Percentiles rank a stretch among this genome's conserved stretches.
phyloP scores from a whole-genome alignment of 1,140 invertebrate genomes.

The Psilanteris sp. region DNA sequence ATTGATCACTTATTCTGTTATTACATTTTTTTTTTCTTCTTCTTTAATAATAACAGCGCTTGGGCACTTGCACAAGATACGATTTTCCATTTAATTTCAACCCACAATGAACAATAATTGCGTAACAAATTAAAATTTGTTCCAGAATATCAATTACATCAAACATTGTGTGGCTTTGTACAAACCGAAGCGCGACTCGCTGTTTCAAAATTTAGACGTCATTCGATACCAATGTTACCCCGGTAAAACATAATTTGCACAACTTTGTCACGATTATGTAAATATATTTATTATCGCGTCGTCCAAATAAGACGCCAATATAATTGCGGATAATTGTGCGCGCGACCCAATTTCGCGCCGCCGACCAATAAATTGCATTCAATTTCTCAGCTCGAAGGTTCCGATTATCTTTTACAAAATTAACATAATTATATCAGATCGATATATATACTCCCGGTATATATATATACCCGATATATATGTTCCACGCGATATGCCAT shows the following conservation, averaged over 20 bases:
- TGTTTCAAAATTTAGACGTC: no score
- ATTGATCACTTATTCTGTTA: no score
- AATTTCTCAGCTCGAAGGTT: not conserved
- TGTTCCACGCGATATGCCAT: not conserved
- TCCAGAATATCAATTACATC: no score
- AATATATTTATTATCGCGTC: constrained; percentile 31
- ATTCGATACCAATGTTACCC: constrained; percentile 7
- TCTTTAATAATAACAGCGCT: no score
- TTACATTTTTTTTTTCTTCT: no score
- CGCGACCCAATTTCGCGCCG: constrained; percentile 10
- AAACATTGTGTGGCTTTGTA: no score
- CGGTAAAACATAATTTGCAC: constrained; percentile 15
- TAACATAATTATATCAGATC: constrained; percentile 2
- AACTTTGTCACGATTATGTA: constrained; percentile 28
- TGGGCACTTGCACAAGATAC: no score
- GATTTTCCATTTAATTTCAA: no score
- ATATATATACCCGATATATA: not conserved
- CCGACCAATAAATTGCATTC: constrained; percentile 18
- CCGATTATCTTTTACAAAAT: not conserved
- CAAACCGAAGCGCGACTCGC: no score
- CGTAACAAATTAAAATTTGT: no score
- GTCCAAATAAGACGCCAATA: constrained; percentile 27
- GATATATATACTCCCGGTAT: not conserved
- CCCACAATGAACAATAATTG: no score
- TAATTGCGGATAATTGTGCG: constrained; percentile 25